phyloP scores from a whole-genome alignment of 2,797 vertebrate species.

The Sternarchorhynchus goeldii region DNA sequence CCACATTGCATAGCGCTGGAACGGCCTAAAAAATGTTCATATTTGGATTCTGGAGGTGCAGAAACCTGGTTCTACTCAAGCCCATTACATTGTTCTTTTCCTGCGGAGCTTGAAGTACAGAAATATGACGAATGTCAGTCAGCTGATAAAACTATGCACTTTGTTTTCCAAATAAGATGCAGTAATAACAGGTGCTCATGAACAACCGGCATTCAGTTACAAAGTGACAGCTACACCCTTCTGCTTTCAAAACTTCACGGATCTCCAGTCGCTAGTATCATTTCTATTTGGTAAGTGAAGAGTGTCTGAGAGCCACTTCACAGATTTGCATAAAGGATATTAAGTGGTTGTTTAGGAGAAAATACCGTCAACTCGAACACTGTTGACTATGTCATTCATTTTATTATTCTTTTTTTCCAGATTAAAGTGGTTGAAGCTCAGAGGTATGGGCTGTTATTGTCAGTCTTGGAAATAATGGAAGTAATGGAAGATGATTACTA shows the following conservation, averaged over 20 bases:
- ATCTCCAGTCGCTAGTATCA: neutral
- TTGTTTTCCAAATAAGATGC: neutral
- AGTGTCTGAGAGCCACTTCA: neutral
- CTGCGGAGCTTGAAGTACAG: neutral
- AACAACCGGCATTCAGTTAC: neutral
- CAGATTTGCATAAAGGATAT: constrained; percentile 20
- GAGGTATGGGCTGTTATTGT: constrained; percentile 9
- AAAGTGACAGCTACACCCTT: neutral
- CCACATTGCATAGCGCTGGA: neutral
- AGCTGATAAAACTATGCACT: neutral
- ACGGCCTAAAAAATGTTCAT: neutral
- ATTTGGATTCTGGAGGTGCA: neutral
- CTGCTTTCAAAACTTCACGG: neutral
- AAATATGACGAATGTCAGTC: neutral
- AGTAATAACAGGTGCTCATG: neutral
- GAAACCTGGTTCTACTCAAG: neutral
- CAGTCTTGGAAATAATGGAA: constrained; percentile 6
- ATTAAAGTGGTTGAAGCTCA: constrained; percentile 28
- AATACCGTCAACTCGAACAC: constrained; percentile 4
- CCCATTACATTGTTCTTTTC: neutral
- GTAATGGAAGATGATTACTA: constrained; percentile 15
- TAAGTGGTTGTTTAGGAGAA: constrained; percentile 19
- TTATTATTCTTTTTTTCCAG: neutral
- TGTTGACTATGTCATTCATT: constrained; percentile 34
- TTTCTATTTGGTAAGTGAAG: neutral